phyloP scores from a whole-genome alignment of 2,888 invertebrate genomes.

The Pollenia griseotomentosa region DNA sequence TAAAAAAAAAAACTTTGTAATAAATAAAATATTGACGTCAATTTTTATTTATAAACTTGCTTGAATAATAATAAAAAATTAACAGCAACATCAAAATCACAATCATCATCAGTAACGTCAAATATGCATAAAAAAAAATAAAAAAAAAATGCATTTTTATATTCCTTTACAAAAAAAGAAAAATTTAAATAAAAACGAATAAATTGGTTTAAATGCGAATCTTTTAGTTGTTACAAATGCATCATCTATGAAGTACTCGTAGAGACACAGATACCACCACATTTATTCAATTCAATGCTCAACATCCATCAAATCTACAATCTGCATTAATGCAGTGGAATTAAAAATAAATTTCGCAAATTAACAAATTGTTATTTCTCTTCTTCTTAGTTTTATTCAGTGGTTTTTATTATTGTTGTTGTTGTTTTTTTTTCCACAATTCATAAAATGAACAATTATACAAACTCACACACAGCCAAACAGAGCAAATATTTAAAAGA shows the following conservation, averaged over 20 bases:
- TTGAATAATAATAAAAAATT: conserved; percentile 30
- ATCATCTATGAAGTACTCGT: background rate
- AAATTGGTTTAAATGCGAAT: conserved; percentile 34
- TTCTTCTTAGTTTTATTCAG: background rate
- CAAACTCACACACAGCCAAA: background rate
- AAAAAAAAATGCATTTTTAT: conserved; percentile 49
- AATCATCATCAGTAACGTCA: conserved; percentile 7
- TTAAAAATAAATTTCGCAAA: conserved; percentile 65
- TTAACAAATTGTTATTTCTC: conserved; percentile 46
- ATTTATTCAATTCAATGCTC: conserved; percentile 52
- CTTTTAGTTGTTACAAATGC: conserved; percentile 28
- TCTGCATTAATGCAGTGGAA: conserved; percentile 41
- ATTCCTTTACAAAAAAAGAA: conserved; percentile 23
- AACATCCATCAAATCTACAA: conserved; percentile 52
- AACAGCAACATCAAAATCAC: conserved; percentile 37
- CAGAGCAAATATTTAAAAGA: background rate
- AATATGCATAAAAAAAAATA: conserved; percentile 43
- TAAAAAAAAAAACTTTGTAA: background rate
- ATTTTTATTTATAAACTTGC: conserved; percentile 43
- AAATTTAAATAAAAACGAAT: conserved; percentile 15
- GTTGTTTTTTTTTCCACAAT: conserved; percentile 9
- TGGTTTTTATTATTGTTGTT: conserved; percentile 7
- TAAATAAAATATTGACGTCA: conserved; percentile 47
- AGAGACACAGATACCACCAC: conserved; percentile 42
- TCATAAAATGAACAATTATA: conserved; percentile 40